These are phyloP conservation scores for Neolamprologus variostigma DNA, from an alignment of 2,113 vertebrate species.

Conservation along the genomic window DNA sequence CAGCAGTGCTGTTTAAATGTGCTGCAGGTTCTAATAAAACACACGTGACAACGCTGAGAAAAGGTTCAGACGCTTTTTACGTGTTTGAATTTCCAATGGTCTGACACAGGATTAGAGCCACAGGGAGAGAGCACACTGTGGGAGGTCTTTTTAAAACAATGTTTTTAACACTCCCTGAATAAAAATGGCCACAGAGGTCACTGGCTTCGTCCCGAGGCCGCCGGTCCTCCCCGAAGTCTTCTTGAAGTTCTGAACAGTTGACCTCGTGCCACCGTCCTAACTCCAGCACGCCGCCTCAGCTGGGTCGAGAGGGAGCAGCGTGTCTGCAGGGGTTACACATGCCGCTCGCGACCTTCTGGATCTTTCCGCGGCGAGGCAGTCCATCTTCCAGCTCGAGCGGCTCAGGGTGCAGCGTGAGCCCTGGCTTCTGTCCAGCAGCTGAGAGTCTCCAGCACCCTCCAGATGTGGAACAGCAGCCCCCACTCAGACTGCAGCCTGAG, in stretches of 20 bases:
- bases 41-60: background rate
- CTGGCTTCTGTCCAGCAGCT: background rate
- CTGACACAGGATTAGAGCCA: background rate
- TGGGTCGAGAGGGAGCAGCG: background rate
- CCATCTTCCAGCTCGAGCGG: background rate
- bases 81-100: background rate
- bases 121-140: background rate
- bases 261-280: background rate
- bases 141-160: background rate
- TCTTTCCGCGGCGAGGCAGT: background rate
- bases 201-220: accelerated
- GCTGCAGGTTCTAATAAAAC: background rate
- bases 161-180: background rate
- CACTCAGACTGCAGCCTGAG: background rate
- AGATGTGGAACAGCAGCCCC: background rate
- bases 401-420: background rate
- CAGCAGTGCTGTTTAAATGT: background rate
- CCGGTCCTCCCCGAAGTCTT: background rate
- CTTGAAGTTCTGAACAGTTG: background rate
- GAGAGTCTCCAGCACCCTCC: background rate
- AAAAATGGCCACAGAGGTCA: background rate
- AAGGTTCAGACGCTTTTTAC: background rate
- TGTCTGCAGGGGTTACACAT: background rate
- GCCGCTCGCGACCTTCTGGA: background rate
- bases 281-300: background rate